Evolutionary conservation across 2,797 vertebrate species (phyloP), one percentile per base, ranked within the genome.

Genomic region (Fistularia tabacaria): DNA sequence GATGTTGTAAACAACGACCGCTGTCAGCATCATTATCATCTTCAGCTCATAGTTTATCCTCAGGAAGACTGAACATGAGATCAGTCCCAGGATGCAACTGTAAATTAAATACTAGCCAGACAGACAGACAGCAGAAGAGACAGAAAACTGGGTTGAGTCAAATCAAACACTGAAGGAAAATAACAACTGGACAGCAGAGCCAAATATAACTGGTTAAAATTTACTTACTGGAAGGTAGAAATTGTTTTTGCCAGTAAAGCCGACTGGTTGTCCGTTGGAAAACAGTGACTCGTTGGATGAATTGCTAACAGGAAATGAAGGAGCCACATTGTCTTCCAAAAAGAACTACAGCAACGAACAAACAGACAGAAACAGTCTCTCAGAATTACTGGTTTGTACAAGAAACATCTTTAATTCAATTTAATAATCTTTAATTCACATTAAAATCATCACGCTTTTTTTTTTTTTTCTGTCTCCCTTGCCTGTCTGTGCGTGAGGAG

Each of bases 211-310:
- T 7, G 7, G 41, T 7, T 57, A 0, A 37, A 50, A 8, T 60
- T 53, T 36, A 92, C 95, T 96, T 88, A 99, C 97, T 66, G 97
- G 97, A 74, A 99, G 92, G 85, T 97, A 98, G 88, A 96, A 98
- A 65, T 93, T 91, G 83, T 91, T 94, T 85, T 87, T 94, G 81
- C 75, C 93, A 69, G 84, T 80, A 82, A 85, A 87, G 82, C 83
- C 80, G 50, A 52, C 79, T 44, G 79, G 87, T 73, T 91, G 91
- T 59, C 90, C 90, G 57, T 81, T 89, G 1, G 55, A 83, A 67
- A 91, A 60, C 49, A 83, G 82, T 49, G 91, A 95, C 71, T 89
- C 73, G 65, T 97, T 97, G 68, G 97, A 93, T 38, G 86, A 82
- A 78, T 98, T 99, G 84, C 90, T 82, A 77, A 90, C 54, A 12